Evolutionary conservation across 2,888 invertebrate genomes (phyloP).

Genomic region (Drosophila hamatofila): DNA sequence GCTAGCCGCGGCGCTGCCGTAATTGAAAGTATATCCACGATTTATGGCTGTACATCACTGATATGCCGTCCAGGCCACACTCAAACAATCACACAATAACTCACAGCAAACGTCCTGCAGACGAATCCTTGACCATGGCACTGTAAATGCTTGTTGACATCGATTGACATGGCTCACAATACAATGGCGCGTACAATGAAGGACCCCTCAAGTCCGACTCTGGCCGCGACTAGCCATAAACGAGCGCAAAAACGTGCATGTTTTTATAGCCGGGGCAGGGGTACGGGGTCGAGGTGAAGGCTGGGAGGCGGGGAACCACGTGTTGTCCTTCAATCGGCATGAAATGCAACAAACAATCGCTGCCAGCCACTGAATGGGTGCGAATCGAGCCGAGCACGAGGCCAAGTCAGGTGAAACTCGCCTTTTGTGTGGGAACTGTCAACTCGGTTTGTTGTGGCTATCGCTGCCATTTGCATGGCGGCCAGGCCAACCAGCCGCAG

Average conservation of each 20-base stretch:
- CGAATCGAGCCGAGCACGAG: constrained; percentile 13
- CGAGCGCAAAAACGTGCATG: constrained; percentile 34
- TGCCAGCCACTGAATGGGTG: constrained; percentile 33
- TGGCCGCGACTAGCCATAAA: constrained; percentile 15
- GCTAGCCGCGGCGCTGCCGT: constrained; percentile 13
- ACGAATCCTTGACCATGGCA: constrained; percentile 70
- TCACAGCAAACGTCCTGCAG: constrained; percentile 11
- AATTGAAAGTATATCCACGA: constrained; percentile 56
- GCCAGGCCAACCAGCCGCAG: constrained; percentile 31
- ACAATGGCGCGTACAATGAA: constrained; percentile 32
- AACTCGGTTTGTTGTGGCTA: constrained; percentile 43
- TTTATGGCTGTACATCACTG: constrained; percentile 45
- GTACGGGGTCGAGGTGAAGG: neutral
- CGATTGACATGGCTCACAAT: constrained; percentile 62
- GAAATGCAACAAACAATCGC: constrained; percentile 66
- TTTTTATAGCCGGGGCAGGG: constrained; percentile 6
- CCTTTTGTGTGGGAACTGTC: constrained; percentile 44
- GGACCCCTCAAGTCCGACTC: constrained; percentile 36
- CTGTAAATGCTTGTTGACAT: constrained; percentile 60
- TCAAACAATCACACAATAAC: neutral
- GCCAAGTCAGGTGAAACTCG: constrained; percentile 33
- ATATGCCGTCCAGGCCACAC: constrained; percentile 27
- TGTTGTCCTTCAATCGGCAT: constrained; percentile 64
- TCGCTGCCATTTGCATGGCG: constrained; percentile 18
- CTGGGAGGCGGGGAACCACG: constrained; percentile 38